Conservation (phyloP, 2,113 vertebrate genomes). For the Sphaerodactylus townsendi region DNA sequence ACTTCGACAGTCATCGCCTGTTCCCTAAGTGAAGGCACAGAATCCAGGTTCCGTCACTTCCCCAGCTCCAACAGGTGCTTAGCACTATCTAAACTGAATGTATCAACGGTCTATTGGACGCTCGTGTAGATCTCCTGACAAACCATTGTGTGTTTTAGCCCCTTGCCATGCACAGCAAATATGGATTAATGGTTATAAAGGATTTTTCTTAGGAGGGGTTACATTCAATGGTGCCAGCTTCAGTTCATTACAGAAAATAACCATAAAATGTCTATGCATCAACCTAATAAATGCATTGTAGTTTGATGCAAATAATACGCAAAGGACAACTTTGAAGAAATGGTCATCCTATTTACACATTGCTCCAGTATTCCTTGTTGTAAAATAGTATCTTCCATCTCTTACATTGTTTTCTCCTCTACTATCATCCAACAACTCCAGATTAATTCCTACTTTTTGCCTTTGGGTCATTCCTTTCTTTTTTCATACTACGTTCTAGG, state of each 20-base stretch:
- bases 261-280: no score
- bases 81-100: neutral
- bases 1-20: neutral
- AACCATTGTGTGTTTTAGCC: no score
- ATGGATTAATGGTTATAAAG: neutral
- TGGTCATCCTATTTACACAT: neutral
- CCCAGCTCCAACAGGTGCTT: neutral
- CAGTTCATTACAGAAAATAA: no score
- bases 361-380: neutral
- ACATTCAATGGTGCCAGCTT: neutral
- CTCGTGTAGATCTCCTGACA: neutral
- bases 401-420: no score
- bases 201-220: no score
- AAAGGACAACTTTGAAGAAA: no score
- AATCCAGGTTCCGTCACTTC: neutral
- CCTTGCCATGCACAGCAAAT: neutral
- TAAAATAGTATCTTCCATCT: neutral
- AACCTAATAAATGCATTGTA: no score
- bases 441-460: neutral
- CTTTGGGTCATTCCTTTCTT: neutral
- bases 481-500: conserved; percentile 1
- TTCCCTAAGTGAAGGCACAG: neutral
- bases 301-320: no score
- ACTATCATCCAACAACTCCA: neutral
- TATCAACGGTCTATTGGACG: neutral